Base-by-base conservation (phyloP, 2,888 invertebrate species). In the Brachyopa scutellaris region DNA sequence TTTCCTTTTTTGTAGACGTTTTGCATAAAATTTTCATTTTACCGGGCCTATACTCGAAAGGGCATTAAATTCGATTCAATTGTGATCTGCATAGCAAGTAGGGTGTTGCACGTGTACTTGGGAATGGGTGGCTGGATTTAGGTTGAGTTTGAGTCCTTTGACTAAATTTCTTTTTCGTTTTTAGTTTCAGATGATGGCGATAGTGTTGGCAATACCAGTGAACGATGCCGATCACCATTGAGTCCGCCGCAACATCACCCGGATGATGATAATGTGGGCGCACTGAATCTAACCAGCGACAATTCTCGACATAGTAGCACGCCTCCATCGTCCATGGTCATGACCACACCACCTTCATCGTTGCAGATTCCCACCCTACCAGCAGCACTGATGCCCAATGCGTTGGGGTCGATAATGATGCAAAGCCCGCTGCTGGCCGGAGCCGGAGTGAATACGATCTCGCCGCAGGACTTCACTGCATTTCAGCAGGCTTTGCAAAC, bases 101-200 rank as follows among this genome's bases (percentile, higher is more conserved):
- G 84, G 42, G 11, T 17, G 11, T 17, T 33, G 26, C 23, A 38
- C 29, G 8, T 70, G 72, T 9, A 36, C 62, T 42, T 38, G 40
- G 47, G 62, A 33, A 26, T 9, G 64, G 26, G 26, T n/a, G n/a
- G n/a, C n/a, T n/a, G n/a, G n/a, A n/a, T n/a, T n/a, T n/a, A n/a
- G 31, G 13, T 26, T 33, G 9, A 11, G 21, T 23, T 55, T 36
- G 45, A 17, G 29, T 69, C 38, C 53, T 26, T 73, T 26, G 29
- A 73, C 29, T 66, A 47, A 72, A 67, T 57, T 61, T 53, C 47
- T 5, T 23, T 59, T 53, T 55, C 36, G 13, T 85, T 85, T n/a
- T 3, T 73, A 90, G 88, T 88, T 79, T 88, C 89, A 42, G 91
- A 90, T 77, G 91, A 90, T 85, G 91, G 90, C 82, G 89, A 89